Evolutionary conservation across 2,888 invertebrate species (phyloP).

Genomic region (Unio pictorum): DNA sequence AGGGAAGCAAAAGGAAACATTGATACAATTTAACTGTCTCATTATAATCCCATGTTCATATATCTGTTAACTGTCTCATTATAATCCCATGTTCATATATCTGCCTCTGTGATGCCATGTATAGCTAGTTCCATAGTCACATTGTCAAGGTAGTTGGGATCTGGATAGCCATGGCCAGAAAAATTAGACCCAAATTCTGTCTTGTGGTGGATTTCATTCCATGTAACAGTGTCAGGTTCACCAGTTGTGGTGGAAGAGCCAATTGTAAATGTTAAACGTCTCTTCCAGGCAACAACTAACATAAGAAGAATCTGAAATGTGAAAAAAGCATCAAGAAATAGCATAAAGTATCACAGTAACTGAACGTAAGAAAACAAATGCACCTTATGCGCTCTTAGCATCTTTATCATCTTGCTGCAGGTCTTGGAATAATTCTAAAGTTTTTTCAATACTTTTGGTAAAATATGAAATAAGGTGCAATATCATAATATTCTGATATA

Average conservation of each 20-base stretch:
- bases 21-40: no score
- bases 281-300: slow-evolving; percentile 86
- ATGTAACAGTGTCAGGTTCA: slow-evolving; percentile 90
- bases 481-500: no score
- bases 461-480: no score
- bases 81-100: slow-evolving; percentile 6
- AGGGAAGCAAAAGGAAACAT: no score
- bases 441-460: no score
- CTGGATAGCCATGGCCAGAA: slow-evolving; percentile 77
- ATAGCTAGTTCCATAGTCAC: slow-evolving; percentile 73
- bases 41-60: no score
- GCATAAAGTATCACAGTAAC: not conserved
- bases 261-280: slow-evolving; percentile 87
- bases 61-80: slow-evolving; percentile 21
- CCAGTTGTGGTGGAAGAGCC: slow-evolving; percentile 91
- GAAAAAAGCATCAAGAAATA: not conserved
- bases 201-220: slow-evolving; percentile 92
- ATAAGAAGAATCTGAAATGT: slow-evolving; percentile 78
- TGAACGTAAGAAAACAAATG: not conserved
- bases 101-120: slow-evolving; percentile 70
- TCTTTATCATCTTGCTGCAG: no score
- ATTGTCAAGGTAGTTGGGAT: slow-evolving; percentile 82
- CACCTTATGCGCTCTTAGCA: no score
- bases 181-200: slow-evolving; percentile 76
- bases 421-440: no score